phyloP scores from a whole-genome alignment of 2,888 invertebrate genomes.

The Rhaphigaster nebulosa region DNA sequence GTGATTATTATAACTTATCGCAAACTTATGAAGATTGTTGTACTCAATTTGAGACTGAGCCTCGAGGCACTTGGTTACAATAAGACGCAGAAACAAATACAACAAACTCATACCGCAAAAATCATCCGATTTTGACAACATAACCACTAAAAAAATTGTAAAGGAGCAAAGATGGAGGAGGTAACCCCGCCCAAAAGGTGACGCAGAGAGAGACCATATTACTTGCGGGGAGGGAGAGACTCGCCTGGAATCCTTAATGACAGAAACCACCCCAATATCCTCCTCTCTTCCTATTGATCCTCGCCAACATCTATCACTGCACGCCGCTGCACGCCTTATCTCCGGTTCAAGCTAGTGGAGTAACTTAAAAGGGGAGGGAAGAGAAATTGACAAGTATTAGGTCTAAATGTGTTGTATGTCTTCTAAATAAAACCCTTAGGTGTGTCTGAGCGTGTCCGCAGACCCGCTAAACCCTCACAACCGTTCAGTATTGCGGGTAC shows the following conservation, averaged over 20 bases:
- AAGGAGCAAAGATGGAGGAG: not conserved
- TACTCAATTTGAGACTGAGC: too few species aligned
- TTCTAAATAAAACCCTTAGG: too few species aligned
- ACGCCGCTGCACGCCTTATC: too few species aligned
- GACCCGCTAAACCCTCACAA: too few species aligned
- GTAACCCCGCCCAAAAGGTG: not conserved
- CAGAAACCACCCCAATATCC: not conserved
- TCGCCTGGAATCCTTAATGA: conserved; percentile 42
- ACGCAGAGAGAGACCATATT: not conserved
- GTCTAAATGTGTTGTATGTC: not conserved
- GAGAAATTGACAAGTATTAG: not conserved
- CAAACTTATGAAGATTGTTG: too few species aligned
- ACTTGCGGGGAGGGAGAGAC: conserved; percentile 1
- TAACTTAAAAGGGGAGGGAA: not conserved
- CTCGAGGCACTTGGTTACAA: not conserved
- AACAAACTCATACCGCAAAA: not conserved
- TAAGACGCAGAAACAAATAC: not conserved
- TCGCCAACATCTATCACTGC: conserved; percentile 2
- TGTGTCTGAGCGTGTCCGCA: too few species aligned
- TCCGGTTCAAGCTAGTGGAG: not conserved
- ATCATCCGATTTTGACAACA: not conserved
- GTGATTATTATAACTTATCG: too few species aligned
- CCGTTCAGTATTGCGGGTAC: too few species aligned
- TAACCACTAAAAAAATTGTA: not conserved
- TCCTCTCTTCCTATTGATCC: conserved; percentile 15